Evolutionary conservation across 2,888 invertebrate genomes (phyloP), one percentile per base, ranked within the genome.

Genomic region (Megastigmus dorsalis): DNA sequence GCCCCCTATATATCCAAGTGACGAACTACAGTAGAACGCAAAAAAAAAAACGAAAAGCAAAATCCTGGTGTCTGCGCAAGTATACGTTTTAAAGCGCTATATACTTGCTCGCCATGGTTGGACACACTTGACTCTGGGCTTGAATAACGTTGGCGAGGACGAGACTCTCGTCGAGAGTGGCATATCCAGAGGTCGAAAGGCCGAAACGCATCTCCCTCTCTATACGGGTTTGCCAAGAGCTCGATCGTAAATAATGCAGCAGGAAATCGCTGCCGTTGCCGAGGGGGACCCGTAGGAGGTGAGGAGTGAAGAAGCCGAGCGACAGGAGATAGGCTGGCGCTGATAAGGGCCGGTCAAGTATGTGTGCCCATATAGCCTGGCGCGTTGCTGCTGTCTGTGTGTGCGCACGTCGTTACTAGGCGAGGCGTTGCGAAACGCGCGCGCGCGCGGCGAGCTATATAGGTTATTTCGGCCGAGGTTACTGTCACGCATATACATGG

Each of bases 161-260:
- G 36, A 1, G 15, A 20, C n/a, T n/a, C n/a, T n/a, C n/a, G n/a
- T n/a, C n/a, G n/a, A n/a, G n/a, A n/a, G n/a, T n/a, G n/a, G n/a
- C n/a, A n/a, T n/a, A n/a, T n/a, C n/a, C n/a, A n/a, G n/a, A n/a
- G n/a, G n/a, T n/a, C n/a, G n/a, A n/a, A n/a, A n/a, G n/a, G n/a
- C n/a, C n/a, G 18, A 33, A 55, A 52, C 20, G 30, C 54, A 36
- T 20, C 20, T 20, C n/a, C n/a, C n/a, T n/a, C n/a, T n/a, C n/a
- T n/a, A n/a, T n/a, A n/a, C n/a, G n/a, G n/a, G n/a, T n/a, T n/a
- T n/a, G n/a, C n/a, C n/a, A n/a, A n/a, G n/a, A n/a, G 20, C 55
- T 10, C 55, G 36, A 30, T 54, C 43, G 54, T 72, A 72, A 72
- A 66, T 72, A 72, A 72, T 59, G 72, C 50, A 72, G 43, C 26